Evolutionary conservation across 2,113 vertebrate species (phyloP).

Genomic region (Desmodus rotundus): DNA sequence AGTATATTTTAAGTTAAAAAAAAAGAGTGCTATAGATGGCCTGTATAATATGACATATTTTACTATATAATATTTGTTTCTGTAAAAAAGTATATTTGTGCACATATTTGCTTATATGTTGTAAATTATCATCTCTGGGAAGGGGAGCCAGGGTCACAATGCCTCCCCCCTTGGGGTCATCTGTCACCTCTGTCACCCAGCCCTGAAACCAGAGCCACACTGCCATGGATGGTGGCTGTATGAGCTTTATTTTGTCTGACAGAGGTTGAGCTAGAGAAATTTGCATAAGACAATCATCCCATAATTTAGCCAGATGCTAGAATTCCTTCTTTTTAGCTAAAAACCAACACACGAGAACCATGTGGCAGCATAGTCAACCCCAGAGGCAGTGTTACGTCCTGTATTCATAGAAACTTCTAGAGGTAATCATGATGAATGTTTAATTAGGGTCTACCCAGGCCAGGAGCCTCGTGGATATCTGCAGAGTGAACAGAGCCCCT

Average conservation of each 20-base stretch:
- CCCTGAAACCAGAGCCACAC: no score
- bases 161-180: no score
- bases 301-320: not conserved
- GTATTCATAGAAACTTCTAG: not conserved
- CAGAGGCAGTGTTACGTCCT: not conserved
- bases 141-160: no score
- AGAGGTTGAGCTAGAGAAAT: not conserved
- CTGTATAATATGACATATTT: not conserved
- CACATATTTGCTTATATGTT: not conserved
- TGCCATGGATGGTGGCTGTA: not conserved
- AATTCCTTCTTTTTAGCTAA: slow-evolving; percentile 1
- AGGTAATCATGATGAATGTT: not conserved
- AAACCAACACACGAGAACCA: not conserved
- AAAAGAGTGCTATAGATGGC: not conserved
- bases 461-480: not conserved
- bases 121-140: not conserved
- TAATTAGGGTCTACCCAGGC: not conserved
- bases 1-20: not conserved
- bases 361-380: not conserved
- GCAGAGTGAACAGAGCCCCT: not conserved
- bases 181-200: fast-evolving
- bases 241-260: not conserved
- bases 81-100: not conserved
- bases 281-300: not conserved
- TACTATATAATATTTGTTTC: not conserved